These are phyloP conservation scores for Microcebus tavaratra DNA, from an alignment of 2,113 vertebrate species.

Conservation along the genomic window DNA sequence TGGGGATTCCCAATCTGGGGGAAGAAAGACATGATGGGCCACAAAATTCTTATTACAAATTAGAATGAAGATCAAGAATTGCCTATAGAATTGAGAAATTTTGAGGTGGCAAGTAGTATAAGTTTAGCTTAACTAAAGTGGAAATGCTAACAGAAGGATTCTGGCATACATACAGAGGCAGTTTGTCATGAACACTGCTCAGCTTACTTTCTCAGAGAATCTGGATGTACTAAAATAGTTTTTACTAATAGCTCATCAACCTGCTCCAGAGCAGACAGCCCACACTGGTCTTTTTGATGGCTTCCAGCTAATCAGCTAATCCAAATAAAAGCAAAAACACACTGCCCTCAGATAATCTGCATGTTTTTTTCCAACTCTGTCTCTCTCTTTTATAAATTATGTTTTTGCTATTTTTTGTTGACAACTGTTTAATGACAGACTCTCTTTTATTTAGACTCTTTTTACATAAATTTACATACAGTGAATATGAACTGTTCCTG, in stretches of 20 bases:
- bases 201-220: conserved; percentile 6
- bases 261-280: neutral
- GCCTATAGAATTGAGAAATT: neutral
- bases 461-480: too few relatives aligned
- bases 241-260: neutral
- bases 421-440: neutral
- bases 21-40: neutral
- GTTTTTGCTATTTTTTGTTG: neutral
- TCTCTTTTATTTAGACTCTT: neutral
- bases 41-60: neutral
- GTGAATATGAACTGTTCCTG: neutral
- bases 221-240: neutral
- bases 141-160: neutral
- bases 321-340: neutral
- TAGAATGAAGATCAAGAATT: neutral
- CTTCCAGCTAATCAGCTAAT: neutral
- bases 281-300: neutral
- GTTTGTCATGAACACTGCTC: neutral
- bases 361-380: neutral
- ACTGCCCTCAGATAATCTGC: neutral
- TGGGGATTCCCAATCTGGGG: neutral
- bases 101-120: neutral
- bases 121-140: neutral
- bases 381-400: conserved; percentile 10
- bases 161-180: neutral